A percentile compares a stretch with the other conserved stretches of the same genome.
Evolutionary conservation across 37 sponge, comb jelly and placozoan genomes (phyloP).

Genomic region (Cliona cf. orientalis): DNA sequence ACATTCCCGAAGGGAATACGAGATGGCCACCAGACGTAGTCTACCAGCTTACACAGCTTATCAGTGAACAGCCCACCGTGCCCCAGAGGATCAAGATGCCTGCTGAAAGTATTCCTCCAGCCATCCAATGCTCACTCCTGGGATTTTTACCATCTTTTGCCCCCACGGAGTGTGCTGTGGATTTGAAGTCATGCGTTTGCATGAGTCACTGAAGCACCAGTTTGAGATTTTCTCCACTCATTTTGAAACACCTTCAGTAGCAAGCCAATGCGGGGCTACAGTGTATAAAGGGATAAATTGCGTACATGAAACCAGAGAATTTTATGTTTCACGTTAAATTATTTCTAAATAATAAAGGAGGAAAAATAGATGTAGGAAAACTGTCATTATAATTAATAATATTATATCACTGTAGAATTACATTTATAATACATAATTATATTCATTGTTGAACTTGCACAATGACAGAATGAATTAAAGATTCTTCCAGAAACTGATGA

Average conservation of each 20-base stretch:
- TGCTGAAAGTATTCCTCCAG: constrained; percentile 28
- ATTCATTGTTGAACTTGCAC: background rate
- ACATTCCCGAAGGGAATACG: too few relatives aligned
- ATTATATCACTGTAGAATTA: background rate
- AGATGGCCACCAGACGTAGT: too few relatives aligned
- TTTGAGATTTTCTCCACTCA: constrained; percentile 34
- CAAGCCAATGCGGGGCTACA: background rate
- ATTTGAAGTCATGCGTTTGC: constrained; percentile 35
- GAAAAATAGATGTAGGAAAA: background rate
- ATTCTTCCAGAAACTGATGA: background rate
- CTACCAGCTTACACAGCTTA: too few relatives aligned
- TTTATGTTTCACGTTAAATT: background rate
- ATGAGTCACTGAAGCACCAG: constrained; percentile 43
- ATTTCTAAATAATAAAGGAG: background rate
- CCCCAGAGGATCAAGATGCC: too few relatives aligned
- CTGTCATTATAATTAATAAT: background rate
- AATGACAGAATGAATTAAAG: background rate
- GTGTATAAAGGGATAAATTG: background rate
- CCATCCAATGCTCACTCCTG: constrained; percentile 43
- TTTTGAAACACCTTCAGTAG: constrained; percentile 1
- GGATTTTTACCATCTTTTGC: constrained; percentile 51
- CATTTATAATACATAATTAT: background rate
- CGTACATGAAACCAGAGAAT: background rate
- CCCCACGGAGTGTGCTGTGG: constrained; percentile 64
- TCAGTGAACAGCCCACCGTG: too few relatives aligned